Conservation (phyloP, 2,113 vertebrate species). For the Capreolus pygargus region DNA sequence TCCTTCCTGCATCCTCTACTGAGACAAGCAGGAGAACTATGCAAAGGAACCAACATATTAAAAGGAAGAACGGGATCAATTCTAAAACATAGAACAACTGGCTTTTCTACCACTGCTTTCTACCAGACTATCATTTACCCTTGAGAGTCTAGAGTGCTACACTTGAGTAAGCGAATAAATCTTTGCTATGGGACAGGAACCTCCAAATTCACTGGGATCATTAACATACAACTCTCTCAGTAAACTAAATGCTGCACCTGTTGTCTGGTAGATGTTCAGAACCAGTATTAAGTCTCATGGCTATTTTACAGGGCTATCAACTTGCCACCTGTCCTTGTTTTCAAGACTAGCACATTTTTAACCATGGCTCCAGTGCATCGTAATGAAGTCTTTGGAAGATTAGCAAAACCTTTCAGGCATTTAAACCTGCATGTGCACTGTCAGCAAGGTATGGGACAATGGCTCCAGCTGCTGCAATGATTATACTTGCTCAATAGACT, state of each 20-base stretch:
- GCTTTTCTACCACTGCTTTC: background rate
- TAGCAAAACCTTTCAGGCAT: background rate
- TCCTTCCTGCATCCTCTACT: background rate
- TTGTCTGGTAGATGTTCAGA: background rate
- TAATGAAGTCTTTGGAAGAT: conserved; percentile 26
- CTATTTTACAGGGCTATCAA: background rate
- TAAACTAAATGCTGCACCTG: background rate
- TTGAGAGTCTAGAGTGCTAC: background rate
- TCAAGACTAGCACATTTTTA: background rate
- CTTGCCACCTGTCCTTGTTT: conserved; percentile 16
- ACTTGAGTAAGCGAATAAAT: background rate
- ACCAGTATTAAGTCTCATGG: background rate
- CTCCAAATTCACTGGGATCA: background rate
- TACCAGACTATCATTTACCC: background rate
- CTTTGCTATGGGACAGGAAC: background rate
- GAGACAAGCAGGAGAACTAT: background rate
- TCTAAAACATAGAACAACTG: background rate
- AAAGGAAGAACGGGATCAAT: background rate
- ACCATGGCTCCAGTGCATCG: background rate
- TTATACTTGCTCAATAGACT: background rate
- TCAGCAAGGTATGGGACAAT: background rate
- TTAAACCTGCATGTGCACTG: background rate
- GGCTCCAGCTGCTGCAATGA: background rate
- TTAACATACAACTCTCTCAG: background rate
- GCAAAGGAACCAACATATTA: background rate